phyloP scores from a whole-genome alignment of 2,888 invertebrate species.

The Hyposoter didymator region DNA sequence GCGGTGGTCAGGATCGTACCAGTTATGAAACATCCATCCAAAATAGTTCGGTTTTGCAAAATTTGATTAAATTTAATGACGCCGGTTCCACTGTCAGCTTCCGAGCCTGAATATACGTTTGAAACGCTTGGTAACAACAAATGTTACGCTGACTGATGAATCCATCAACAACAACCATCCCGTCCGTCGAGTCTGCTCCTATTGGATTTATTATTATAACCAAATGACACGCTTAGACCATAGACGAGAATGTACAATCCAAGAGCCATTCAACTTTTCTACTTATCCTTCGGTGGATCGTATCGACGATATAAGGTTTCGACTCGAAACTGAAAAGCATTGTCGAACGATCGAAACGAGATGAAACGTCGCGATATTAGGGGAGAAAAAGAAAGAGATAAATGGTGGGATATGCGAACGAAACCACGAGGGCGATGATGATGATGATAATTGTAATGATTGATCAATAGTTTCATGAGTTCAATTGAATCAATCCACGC shows the following conservation, averaged over 20 bases:
- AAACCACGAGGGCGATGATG: constrained; percentile 54
- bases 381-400: constrained; percentile 11
- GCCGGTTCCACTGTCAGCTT: constrained; percentile 46
- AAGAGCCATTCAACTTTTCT: constrained; percentile 74
- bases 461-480: constrained; percentile 24
- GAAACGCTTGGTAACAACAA: constrained; percentile 43
- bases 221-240: constrained; percentile 54
- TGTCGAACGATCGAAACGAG: constrained; percentile 35
- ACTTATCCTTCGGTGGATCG: constrained; percentile 74
- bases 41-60: constrained; percentile 48
- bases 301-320: constrained; percentile 62
- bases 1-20: background rate
- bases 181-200: constrained; percentile 69
- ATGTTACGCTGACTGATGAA: constrained; percentile 46
- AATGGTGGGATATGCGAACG: constrained; percentile 17
- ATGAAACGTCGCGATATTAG: constrained; percentile 27
- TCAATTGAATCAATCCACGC: constrained; percentile 1
- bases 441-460: constrained; percentile 63
- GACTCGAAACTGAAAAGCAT: constrained; percentile 46
- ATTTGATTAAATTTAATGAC: constrained; percentile 46
- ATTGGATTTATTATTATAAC: constrained; percentile 41
- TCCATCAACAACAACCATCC: constrained; percentile 60
- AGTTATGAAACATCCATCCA: constrained; percentile 54
- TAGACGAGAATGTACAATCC: constrained; percentile 65
- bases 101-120: constrained; percentile 50